Evolutionary conservation across 2,113 vertebrate genomes (phyloP), one percentile per base, ranked within the genome.

Genomic region (Pardalotus punctatus): DNA sequence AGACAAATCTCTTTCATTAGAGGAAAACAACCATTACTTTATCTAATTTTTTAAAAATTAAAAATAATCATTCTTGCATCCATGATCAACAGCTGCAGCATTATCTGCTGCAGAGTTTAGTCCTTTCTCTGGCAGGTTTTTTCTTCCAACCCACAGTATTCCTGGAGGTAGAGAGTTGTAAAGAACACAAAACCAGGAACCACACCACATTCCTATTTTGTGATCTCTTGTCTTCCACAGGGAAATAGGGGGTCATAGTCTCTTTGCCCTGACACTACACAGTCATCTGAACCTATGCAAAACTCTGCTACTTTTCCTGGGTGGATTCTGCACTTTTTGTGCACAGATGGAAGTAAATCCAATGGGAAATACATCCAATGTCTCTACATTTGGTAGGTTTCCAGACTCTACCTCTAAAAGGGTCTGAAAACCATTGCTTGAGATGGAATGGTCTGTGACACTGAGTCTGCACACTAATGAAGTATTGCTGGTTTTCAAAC

Each of bases 1-100:
- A 93, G 83, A 90, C 47, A 87, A 74, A 91, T 83, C 28, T 62
- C 71, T 81, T 70, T 88, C 74, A 95, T 96, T 92, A 95, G 71
- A 94, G 23, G 31, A 86, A 89, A 90, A 62, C 31, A 72, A 90
- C 40, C 51, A 69, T 80, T 95, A 80, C 80, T 94, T 92, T 70
- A 73, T 38, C 50, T 61, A 85, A 64, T 80, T 57, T 23, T 28
- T 42, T 57, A 64, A 48, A 53, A 45, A 14, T 12, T 15, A 70
- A 71, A 61, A 83, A 42, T 13, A 76, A 70, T 77, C 15, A 22
- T 28, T 8, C n/a, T 78, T 45, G 38, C 8, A 72, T 58, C 45
- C 10, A 0, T 18, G 22, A 92, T 81, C 48, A 73, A 56, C 51
- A 82, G 54, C 62, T 15, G 21, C 48, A 79, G 51, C 19, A 45